Conservation (phyloP, 2,888 invertebrate species). For the Cordilura impudica region DNA sequence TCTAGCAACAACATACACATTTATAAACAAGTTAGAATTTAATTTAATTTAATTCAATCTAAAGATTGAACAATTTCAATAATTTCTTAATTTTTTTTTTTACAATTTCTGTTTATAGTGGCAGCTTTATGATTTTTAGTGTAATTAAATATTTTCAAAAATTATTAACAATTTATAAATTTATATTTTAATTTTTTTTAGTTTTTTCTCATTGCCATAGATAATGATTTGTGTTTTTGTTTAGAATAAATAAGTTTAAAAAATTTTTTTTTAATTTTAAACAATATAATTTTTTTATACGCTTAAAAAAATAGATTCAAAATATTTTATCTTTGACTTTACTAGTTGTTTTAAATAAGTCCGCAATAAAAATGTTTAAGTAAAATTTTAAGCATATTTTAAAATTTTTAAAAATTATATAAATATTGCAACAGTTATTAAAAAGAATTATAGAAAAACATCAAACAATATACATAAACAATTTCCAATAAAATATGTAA, state of each 20-base stretch:
- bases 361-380: background rate
- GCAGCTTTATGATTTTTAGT: constrained; percentile 4
- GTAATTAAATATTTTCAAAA: constrained; percentile 1
- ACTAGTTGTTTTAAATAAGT: background rate
- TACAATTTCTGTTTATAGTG: constrained; percentile 9
- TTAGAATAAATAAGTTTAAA: constrained; percentile 19
- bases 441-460: constrained; percentile 27
- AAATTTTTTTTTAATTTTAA: background rate
- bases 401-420: background rate
- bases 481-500: constrained; percentile 27
- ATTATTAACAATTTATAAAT: constrained; percentile 3
- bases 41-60: background rate
- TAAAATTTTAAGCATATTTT: background rate
- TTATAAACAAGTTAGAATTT: constrained; percentile 7
- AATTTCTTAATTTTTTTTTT: background rate
- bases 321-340: background rate
- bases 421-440: constrained; percentile 13
- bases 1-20: constrained; percentile 41
- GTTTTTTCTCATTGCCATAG: constrained; percentile 39
- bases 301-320: background rate
- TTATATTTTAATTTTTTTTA: constrained; percentile 12
- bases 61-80: background rate
- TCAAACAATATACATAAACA: constrained; percentile 31
- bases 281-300: background rate
- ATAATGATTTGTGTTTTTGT: constrained; percentile 36